Conservation (phyloP, 2,888 invertebrate species). For the Arctia plantaginis region DNA sequence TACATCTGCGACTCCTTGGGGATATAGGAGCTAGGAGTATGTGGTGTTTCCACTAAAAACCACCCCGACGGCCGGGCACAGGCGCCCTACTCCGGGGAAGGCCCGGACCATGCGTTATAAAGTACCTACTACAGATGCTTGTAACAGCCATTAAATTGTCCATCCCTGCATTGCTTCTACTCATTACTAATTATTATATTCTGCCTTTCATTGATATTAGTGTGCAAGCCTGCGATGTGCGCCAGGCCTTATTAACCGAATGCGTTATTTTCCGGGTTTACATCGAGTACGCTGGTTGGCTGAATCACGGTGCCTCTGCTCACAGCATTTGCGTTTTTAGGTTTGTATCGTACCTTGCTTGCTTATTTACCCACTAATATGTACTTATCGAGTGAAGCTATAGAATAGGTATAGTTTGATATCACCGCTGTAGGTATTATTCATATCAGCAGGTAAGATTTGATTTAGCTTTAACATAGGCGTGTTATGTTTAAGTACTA, state of each 20-base stretch:
- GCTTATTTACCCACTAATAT: conserved; percentile 58
- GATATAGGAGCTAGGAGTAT: no score
- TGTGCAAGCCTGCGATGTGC: conserved; percentile 50
- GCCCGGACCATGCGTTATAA: no score
- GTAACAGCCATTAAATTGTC: conserved; percentile 1
- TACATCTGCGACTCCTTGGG: no score
- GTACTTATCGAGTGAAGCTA: conserved; percentile 3
- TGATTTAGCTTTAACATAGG: neutral
- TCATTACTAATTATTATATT: conserved; percentile 36
- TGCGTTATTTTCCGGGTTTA: conserved; percentile 80
- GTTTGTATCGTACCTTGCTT: conserved; percentile 77
- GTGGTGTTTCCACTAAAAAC: no score
- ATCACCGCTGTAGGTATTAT: neutral
- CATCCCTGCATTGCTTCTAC: conserved; percentile 31
- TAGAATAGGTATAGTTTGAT: neutral
- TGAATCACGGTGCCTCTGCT: conserved; percentile 82
- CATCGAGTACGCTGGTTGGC: conserved; percentile 76
- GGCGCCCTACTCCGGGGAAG: no score
- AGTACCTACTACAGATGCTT: neutral
- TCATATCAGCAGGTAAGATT: neutral
- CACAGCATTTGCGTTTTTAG: conserved; percentile 84
- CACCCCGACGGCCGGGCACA: no score
- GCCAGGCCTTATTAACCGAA: conserved; percentile 71
- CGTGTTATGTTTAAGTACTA: neutral
- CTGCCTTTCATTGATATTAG: conserved; percentile 25